Evolutionary conservation across 2,888 invertebrate species (phyloP), one percentile per base, ranked within the genome.

Genomic region (Trichopria drosophilae): DNA sequence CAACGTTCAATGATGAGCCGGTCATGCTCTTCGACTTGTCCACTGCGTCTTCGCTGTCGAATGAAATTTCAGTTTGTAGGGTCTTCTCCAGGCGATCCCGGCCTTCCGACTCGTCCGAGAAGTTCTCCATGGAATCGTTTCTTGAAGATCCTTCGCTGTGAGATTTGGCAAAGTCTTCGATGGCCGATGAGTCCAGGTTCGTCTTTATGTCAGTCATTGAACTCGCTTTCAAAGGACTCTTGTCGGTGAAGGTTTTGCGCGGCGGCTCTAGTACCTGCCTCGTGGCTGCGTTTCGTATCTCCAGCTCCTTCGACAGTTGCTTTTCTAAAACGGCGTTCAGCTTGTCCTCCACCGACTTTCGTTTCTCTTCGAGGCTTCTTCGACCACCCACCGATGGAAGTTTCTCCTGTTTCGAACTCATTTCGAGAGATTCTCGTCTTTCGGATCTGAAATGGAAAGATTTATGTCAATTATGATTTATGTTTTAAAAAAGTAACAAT

Each of bases 291-390:
- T 51, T 54, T 15, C 43, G 31, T 9, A 45, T 40, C 12, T 51
- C 41, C 1, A 29, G 15, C 2, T 55, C 73, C 58, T 69, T 70
- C 0, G 68, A 68, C 15, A 75, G 63, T 41, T 71, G 70, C 46
- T 69, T 73, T 37, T 73, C 75, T 6, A 75, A 59, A 10, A 75
- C 71, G 2, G 74, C 73, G 19, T 73, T 75, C 2, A 75, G 52
- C 41, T 74, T 74, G 2, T 73, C 71, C 54, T 75, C 75, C 0
- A 75, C 72, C 3, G 72, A 72, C 46, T 67, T 70, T 6, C 73
- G 69, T 39, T 73, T 75, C 9, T 72, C 68, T 13, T 74, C 71
- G n/a, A 75, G 57, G 39, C 65, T 73, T 31, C 64, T 67, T 0
- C 53, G 58, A 29, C 44, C 60, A 4, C 48, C 58, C 59, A 26